Evolutionary conservation across 1,140 invertebrate species (phyloP), one percentile per base, ranked within the genome.

Genomic region (Oncopeltus fasciatus): DNA sequence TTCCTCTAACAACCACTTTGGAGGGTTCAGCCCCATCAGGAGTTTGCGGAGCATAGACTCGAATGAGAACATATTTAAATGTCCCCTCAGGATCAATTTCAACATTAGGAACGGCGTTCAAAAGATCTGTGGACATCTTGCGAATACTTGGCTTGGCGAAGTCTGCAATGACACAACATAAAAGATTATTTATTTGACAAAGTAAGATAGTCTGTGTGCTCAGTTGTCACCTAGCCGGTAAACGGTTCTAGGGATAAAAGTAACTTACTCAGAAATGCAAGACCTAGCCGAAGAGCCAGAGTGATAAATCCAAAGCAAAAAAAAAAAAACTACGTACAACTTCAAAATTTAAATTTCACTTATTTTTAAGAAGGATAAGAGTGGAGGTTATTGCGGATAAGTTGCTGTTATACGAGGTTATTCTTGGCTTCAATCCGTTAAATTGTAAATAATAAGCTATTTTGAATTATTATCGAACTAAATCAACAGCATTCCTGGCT

Each of bases 21-120:
- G 72, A 74, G 11, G 70, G 69, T 27, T 78, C 73, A 31, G 74
- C 73, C 12, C 70, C 72, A 56, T 67, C 68, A 46, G 71, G 64
- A 24, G 57, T 60, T 26, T 64, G 71, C 2, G 69, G 67, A 43
- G 73, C 75, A 60, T 77, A 75, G 0, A 92, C 82, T 70, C 87
- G 83, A 21, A 93, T 82, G 33, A 94, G 75, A 68, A 94, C 86
- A 67, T 94, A 94, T 72, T 94, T 95, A 72, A 92, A 94, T 49
- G 80, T 81, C 26, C 90, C 90, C 60, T 72, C 70, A 16, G 78
- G 74, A 70, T 92, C 90, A 68, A 93, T 92, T 63, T 90, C 86
- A 16, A 91, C 89, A 68, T 86, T 80, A 2, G 83, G 76, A 62
- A 93, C 70, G 47, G 73, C 67, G 28, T 75, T 67, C 69, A 81